Percentiles rank a stretch among this genome's conserved stretches.
phyloP scores from a whole-genome alignment of 2,113 vertebrate species.

The Sander lucioperca region DNA sequence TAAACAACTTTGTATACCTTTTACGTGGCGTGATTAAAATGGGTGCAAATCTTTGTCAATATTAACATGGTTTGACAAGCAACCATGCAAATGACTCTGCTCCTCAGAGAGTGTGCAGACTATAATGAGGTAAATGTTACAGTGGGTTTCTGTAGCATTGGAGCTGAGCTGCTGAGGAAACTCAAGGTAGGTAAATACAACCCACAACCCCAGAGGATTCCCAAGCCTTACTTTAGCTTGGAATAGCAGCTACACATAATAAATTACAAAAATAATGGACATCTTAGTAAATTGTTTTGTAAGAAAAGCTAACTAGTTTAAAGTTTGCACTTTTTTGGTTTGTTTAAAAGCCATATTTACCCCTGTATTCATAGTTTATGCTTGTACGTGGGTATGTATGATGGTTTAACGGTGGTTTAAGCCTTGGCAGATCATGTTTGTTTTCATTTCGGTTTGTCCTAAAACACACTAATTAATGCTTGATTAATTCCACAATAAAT shows the following conservation, averaged over 20 bases:
- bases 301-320: conserved; percentile 3
- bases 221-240: conserved; percentile 31
- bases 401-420: not conserved
- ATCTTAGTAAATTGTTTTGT: conserved; percentile 36
- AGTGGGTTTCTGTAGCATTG: conserved; percentile 30
- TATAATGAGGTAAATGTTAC: conserved; percentile 63
- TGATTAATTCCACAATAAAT: not conserved
- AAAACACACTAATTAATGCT: not conserved
- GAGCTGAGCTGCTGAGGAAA: conserved; percentile 55
- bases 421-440: not conserved
- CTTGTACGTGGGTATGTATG: not conserved
- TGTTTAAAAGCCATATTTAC: not conserved
- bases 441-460: not conserved
- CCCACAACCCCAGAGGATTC: conserved; percentile 31
- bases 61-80: conserved; percentile 67
- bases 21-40: conserved; percentile 67
- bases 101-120: conserved; percentile 49
- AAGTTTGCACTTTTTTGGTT: not conserved
- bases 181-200: conserved; percentile 47
- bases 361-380: not conserved
- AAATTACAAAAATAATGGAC: conserved; percentile 23
- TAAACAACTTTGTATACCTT: conserved; percentile 70
- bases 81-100: conserved; percentile 55
- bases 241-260: conserved; percentile 39
- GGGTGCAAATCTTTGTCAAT: conserved; percentile 73